Evolutionary conservation across 2,113 vertebrate species (phyloP).

Genomic region (Ameiurus melas): DNA sequence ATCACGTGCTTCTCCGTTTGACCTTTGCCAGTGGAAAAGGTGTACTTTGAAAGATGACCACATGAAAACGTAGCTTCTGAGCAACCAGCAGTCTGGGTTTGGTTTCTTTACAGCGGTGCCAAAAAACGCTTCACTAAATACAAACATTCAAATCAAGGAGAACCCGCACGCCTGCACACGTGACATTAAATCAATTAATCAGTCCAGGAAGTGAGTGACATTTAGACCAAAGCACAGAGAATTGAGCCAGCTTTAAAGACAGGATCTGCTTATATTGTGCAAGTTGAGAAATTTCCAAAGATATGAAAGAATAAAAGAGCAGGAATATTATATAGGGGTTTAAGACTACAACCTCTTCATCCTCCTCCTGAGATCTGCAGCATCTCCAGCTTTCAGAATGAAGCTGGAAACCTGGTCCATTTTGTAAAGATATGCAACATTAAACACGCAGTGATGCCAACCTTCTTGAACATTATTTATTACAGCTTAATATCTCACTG

Average conservation of each 20-base stretch:
- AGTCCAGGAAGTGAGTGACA: not conserved
- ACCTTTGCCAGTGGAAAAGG: slow-evolving; percentile 49
- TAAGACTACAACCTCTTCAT: slow-evolving; percentile 15
- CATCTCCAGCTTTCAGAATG: slow-evolving; percentile 24
- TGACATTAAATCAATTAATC: not conserved
- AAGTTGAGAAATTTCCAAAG: not conserved
- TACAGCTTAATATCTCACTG: too few species aligned
- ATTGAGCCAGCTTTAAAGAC: not conserved
- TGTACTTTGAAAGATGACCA: slow-evolving; percentile 57
- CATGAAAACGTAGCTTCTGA: slow-evolving; percentile 67
- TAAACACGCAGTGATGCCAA: not conserved
- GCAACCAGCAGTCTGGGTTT: slow-evolving; percentile 61
- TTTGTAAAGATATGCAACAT: slow-evolving; percentile 16
- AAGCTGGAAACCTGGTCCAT: slow-evolving; percentile 28
- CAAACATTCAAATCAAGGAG: slow-evolving; percentile 28
- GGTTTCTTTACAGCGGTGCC: slow-evolving; percentile 40
- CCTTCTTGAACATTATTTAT: not conserved
- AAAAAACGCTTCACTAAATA: slow-evolving; percentile 43
- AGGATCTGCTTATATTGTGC: not conserved
- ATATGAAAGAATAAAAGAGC: slow-evolving; percentile 18
- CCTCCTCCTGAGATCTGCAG: slow-evolving; percentile 41
- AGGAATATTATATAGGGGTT: not conserved
- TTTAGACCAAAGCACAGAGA: not conserved
- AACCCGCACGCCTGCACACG: not conserved
- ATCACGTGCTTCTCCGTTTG: slow-evolving; percentile 63